These are phyloP conservation scores for Anoplophora glabripennis DNA, from an alignment of 1,140 invertebrate species.

Conservation along the genomic window DNA sequence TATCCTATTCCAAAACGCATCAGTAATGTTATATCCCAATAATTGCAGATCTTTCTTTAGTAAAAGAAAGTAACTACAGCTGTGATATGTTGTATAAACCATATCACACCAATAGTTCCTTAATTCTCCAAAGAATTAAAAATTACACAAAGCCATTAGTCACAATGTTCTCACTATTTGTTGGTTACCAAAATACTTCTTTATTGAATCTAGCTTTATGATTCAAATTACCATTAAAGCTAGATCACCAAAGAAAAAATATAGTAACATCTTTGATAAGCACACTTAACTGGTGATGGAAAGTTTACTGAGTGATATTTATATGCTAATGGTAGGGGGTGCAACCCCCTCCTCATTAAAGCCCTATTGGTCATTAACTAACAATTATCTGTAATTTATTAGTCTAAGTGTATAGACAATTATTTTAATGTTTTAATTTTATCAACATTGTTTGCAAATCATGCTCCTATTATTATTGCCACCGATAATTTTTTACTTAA, in stretches of 20 bases:
- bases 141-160: slow-evolving; percentile 1
- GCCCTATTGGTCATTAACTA: too few species aligned
- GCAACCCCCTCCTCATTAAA: too few species aligned
- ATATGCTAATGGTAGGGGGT: too few species aligned
- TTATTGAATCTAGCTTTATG: slow-evolving; percentile 65
- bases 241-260: slow-evolving; percentile 62
- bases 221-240: slow-evolving; percentile 53
- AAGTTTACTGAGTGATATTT: too few species aligned
- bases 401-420: too few species aligned
- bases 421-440: too few species aligned
- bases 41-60: slow-evolving; percentile 5
- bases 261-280: not conserved
- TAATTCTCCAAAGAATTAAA: slow-evolving; percentile 29
- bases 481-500: too few species aligned
- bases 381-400: too few species aligned
- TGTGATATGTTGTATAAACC: slow-evolving; percentile 54
- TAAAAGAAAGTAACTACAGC: slow-evolving; percentile 52
- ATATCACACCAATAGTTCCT: slow-evolving; percentile 56
- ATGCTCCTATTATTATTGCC: too few species aligned
- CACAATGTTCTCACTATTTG: too few species aligned
- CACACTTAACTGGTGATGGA: too few species aligned
- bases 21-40: not conserved
- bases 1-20: slow-evolving; percentile 7
- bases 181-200: slow-evolving; percentile 47
- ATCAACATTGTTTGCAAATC: too few species aligned